Conservation (phyloP, 1,140 invertebrate genomes). For the Philaenus spumarius region DNA sequence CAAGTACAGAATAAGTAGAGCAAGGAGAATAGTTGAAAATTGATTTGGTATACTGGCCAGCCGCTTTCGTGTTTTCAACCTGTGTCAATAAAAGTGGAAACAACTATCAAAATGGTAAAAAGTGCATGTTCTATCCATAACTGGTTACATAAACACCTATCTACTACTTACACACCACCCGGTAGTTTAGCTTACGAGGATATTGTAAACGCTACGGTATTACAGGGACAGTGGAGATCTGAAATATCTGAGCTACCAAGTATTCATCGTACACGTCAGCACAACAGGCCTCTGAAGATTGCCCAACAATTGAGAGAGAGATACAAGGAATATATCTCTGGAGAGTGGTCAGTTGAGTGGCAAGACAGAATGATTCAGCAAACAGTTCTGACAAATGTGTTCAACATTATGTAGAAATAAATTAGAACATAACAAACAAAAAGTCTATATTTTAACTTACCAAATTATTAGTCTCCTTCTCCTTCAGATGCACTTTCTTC, state of each 20-base stretch:
- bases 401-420: too few relatives aligned
- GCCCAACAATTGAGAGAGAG: neutral
- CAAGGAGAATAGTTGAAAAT: slow-evolving; percentile 24
- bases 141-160: too few relatives aligned
- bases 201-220: neutral
- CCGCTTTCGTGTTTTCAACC: slow-evolving; percentile 39
- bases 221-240: neutral
- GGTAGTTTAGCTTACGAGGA: too few relatives aligned
- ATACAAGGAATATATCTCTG: neutral
- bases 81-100: neutral
- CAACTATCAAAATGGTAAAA: too few relatives aligned
- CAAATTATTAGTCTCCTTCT: too few relatives aligned
- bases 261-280: neutral
- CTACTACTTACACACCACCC: too few relatives aligned
- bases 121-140: too few relatives aligned
- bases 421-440: too few relatives aligned
- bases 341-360: too few relatives aligned
- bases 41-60: slow-evolving; percentile 37
- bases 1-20: slow-evolving; percentile 33
- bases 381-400: too few relatives aligned
- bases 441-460: too few relatives aligned
- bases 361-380: neutral
- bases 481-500: too few relatives aligned
- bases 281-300: neutral
- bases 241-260: neutral